Conservation (phyloP, 2,113 vertebrate species). For the Corydoras maculifer region DNA sequence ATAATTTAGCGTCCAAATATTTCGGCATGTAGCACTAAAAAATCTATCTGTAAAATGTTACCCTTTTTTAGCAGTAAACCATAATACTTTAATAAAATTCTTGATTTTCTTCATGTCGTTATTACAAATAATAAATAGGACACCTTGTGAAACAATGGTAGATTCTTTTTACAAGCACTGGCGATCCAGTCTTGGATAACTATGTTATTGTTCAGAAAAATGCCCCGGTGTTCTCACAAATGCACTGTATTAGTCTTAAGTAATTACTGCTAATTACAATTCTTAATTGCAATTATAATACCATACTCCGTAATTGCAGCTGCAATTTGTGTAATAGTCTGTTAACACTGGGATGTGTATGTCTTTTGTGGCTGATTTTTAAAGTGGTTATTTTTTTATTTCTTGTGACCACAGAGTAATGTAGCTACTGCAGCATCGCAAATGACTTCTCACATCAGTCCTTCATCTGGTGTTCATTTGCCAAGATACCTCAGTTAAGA, state of each 20-base stretch:
- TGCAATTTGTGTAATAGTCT: slow-evolving; percentile 10
- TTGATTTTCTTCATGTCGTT: too few relatives aligned
- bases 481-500: slow-evolving; percentile 4
- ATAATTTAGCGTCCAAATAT: too few relatives aligned
- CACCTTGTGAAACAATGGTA: too few relatives aligned
- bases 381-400: background rate
- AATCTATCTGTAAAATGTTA: too few relatives aligned
- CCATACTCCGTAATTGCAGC: slow-evolving; percentile 11
- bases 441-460: background rate
- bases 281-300: slow-evolving; percentile 17
- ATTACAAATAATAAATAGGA: too few relatives aligned
- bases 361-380: background rate
- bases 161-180: background rate
- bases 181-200: background rate
- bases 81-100: too few relatives aligned
- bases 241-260: background rate
- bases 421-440: background rate
- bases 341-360: background rate
- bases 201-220: too few relatives aligned
- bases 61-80: too few relatives aligned
- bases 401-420: background rate
- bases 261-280: slow-evolving; percentile 27
- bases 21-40: too few relatives aligned
- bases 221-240: slow-evolving; percentile 22
- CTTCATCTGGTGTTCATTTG: slow-evolving; percentile 5